phyloP scores from a whole-genome alignment of 1,140 invertebrate genomes.

The Ceratitis capitata region DNA sequence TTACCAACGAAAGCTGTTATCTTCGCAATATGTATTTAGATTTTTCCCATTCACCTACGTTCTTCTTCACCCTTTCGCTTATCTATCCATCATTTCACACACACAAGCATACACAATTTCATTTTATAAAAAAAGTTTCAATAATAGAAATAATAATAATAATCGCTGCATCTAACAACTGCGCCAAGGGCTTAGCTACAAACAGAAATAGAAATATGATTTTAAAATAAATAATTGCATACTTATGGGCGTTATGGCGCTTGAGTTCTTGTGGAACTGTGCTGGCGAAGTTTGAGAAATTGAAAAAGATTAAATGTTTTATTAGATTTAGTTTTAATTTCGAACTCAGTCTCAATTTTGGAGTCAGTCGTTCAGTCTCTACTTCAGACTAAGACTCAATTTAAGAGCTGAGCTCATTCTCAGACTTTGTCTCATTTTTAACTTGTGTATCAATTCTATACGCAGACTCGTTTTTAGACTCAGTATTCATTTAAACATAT shows the following conservation, averaged over 20 bases:
- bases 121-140: not conserved
- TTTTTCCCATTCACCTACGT: not conserved
- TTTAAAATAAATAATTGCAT: not conserved
- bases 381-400: no score
- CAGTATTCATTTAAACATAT: no score
- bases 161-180: not conserved
- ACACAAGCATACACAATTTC: not conserved
- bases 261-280: no score
- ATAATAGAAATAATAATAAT: not conserved
- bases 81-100: not conserved
- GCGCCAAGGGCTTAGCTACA: not conserved
- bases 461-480: no score
- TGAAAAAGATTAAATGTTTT: no score
- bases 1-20: not conserved
- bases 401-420: no score
- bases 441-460: no score
- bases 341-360: no score
- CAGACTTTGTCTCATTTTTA: no score
- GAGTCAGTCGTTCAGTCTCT: no score
- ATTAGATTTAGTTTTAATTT: no score
- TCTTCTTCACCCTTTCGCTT: not conserved
- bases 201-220: not conserved
- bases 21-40: not conserved
- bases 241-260: not conserved
- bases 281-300: no score